Conservation (phyloP, 2,888 invertebrate species). For the Leptopilina syphax region DNA sequence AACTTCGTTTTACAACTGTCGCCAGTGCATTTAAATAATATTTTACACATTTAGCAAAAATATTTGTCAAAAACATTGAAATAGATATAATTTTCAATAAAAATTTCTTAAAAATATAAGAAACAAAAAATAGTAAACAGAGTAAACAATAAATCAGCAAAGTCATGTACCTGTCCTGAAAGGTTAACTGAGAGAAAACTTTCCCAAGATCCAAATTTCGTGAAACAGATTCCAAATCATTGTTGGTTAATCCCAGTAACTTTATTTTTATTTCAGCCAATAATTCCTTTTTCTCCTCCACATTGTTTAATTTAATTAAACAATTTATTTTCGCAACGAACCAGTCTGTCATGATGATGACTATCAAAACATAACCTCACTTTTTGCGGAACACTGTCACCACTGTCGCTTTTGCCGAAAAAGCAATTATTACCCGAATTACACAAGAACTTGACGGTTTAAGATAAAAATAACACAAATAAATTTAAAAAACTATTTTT, state of each 20-base stretch:
- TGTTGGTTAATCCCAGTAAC: constrained; percentile 57
- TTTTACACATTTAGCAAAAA: too few species aligned
- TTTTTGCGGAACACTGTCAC: too few species aligned
- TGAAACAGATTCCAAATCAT: constrained; percentile 62
- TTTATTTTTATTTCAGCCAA: constrained; percentile 67
- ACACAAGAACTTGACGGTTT: too few species aligned
- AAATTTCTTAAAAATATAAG: not conserved
- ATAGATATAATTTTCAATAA: not conserved
- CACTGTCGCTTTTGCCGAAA: too few species aligned
- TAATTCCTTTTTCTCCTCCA: constrained; percentile 60
- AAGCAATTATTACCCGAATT: too few species aligned
- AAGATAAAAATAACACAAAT: too few species aligned
- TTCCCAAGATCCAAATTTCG: constrained; percentile 60
- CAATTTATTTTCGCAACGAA: constrained; percentile 61
- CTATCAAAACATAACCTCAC: constrained; percentile 4
- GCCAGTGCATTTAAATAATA: too few species aligned
- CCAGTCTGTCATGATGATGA: constrained; percentile 62
- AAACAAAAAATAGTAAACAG: not conserved
- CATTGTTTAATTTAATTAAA: constrained; percentile 60
- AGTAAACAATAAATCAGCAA: constrained; percentile 52
- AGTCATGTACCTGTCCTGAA: constrained; percentile 65
- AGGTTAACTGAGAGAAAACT: constrained; percentile 68
- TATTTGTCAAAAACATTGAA: too few species aligned
- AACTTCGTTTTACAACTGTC: too few species aligned
- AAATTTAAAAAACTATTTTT: too few species aligned